phyloP scores from a whole-genome alignment of 1,140 invertebrate species.

The Colletes latitarsis region DNA sequence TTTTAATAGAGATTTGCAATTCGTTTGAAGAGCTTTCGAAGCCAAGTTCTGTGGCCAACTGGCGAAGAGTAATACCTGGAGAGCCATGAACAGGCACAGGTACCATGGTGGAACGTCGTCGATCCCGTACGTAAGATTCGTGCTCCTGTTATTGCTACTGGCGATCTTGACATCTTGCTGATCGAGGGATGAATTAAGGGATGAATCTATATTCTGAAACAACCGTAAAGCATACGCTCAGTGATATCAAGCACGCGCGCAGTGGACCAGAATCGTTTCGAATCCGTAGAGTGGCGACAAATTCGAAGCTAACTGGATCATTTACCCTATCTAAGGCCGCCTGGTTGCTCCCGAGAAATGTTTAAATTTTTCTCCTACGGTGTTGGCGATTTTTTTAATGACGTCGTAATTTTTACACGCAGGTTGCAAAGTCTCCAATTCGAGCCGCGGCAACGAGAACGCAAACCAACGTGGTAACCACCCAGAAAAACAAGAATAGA shows the following conservation, averaged over 20 bases:
- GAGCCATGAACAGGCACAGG: slow-evolving; percentile 89
- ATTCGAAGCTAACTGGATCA: no score
- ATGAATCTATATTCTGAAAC: slow-evolving; percentile 29
- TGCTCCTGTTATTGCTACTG: slow-evolving; percentile 66
- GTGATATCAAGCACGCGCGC: no score
- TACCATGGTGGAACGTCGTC: slow-evolving; percentile 93
- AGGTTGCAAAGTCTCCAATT: neutral
- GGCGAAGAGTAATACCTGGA: slow-evolving; percentile 88
- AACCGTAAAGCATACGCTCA: neutral
- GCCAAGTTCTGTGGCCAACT: no score
- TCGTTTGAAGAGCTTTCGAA: no score
- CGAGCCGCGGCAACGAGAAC: neutral
- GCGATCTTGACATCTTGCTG: neutral
- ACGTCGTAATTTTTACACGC: neutral
- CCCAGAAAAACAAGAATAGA: neutral
- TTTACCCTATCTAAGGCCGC: no score
- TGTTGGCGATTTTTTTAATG: neutral
- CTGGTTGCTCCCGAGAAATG: neutral
- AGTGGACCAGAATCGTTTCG: no score
- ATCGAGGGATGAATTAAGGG: neutral
- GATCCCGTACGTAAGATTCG: slow-evolving; percentile 87
- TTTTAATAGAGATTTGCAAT: no score
- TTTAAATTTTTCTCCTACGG: neutral
- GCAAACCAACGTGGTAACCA: neutral
- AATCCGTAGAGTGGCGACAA: no score